These are phyloP conservation scores for Erpobdella octoculata DNA, from an alignment of 2,888 invertebrate species.

Conservation along the genomic window DNA sequence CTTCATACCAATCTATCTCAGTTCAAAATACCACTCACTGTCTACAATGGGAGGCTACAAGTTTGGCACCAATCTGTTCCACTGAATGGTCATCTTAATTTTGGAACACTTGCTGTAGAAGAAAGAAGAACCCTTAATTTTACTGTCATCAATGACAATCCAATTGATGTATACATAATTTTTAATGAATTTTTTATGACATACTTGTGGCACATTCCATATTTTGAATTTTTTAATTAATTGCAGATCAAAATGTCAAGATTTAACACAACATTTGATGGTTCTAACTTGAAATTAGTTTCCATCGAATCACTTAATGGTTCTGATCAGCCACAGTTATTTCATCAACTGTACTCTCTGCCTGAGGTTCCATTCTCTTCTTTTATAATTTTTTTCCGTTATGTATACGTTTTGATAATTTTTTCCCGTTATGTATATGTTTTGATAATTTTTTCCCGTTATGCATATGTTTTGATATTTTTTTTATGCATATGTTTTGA, in stretches of 20 bases:
- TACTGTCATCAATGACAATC: slow-evolving; percentile 68
- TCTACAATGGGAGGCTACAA: slow-evolving; percentile 66
- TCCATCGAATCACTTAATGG: slow-evolving; percentile 52
- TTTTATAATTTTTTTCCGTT: too few relatives aligned
- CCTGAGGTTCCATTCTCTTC: too few relatives aligned
- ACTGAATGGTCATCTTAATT: background rate
- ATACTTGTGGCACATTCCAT: background rate
- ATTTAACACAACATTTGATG: slow-evolving; percentile 47
- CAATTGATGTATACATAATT: slow-evolving; percentile 60
- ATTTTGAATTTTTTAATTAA: slow-evolving; percentile 6
- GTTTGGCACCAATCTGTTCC: slow-evolving; percentile 41
- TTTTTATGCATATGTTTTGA: background rate
- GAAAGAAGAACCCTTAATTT: slow-evolving; percentile 65
- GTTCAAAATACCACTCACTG: slow-evolving; percentile 63
- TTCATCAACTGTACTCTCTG: too few relatives aligned
- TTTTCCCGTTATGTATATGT: too few relatives aligned
- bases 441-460: too few relatives aligned
- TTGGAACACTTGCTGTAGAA: slow-evolving; percentile 56
- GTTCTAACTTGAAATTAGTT: slow-evolving; percentile 47
- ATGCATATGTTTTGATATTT: too few relatives aligned
- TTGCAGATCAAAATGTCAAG: slow-evolving; percentile 47
- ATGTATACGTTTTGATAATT: too few relatives aligned
- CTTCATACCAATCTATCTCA: slow-evolving; percentile 69
- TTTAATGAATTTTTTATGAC: too few relatives aligned
- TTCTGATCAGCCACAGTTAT: too few relatives aligned